phyloP scores from a whole-genome alignment of 2,113 vertebrate species.

The Sander vitreus region DNA sequence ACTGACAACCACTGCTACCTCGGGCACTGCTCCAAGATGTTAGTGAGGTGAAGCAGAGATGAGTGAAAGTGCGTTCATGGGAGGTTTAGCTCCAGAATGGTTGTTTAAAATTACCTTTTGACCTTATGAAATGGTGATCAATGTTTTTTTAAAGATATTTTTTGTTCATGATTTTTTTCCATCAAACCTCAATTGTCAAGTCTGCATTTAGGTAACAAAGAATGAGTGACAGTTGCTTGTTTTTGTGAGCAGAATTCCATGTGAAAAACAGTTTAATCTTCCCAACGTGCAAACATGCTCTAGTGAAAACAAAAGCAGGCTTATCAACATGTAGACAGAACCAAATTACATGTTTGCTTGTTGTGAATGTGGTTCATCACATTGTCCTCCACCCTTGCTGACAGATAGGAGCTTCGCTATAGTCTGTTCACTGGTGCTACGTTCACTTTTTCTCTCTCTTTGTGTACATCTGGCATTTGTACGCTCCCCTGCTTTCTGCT shows the following conservation, averaged over 20 bases:
- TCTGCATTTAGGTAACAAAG: neutral
- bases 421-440: conserved; percentile 6
- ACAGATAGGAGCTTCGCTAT: conserved; percentile 12
- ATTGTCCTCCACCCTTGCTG: neutral
- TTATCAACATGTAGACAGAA: neutral
- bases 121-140: neutral
- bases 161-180: neutral
- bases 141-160: neutral
- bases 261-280: neutral
- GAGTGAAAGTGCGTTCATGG: neutral
- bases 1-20: neutral
- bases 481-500: conserved; percentile 14
- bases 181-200: neutral
- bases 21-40: neutral
- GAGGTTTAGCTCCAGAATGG: neutral
- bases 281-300: neutral
- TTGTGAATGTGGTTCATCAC: conserved; percentile 13
- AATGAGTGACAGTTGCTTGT: neutral
- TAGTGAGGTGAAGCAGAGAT: neutral
- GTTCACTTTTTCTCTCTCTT: neutral
- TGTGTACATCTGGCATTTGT: conserved; percentile 39
- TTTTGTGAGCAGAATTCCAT: neutral
- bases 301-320: neutral
- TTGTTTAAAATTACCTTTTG: neutral
- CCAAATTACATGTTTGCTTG: conserved; percentile 8